These are phyloP conservation scores for Amphipoea lucens DNA, from an alignment of 2,888 invertebrate species.

Conservation along the genomic window DNA sequence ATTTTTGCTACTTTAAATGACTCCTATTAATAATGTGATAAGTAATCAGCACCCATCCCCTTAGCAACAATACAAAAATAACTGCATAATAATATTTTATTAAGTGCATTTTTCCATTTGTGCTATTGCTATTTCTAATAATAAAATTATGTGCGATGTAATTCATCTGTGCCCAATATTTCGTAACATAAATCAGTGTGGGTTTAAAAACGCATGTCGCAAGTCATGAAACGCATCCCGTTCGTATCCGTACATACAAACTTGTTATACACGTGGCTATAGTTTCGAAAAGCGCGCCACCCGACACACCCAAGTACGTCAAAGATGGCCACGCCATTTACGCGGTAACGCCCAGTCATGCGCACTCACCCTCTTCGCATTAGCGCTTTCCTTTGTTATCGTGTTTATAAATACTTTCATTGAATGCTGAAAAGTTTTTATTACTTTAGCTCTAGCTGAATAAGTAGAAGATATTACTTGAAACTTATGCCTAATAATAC, in stretches of 20 bases:
- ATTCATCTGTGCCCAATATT: not conserved
- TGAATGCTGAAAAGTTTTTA: constrained; percentile 24
- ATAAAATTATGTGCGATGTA: not conserved
- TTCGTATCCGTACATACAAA: constrained; percentile 24
- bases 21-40: not conserved
- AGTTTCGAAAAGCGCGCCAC: constrained; percentile 59
- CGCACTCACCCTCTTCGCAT: constrained; percentile 48
- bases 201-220: not conserved
- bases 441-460: constrained; percentile 1
- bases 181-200: not conserved
- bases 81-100: not conserved
- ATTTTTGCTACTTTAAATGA: not conserved
- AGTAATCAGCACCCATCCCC: not conserved
- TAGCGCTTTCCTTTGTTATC: constrained; percentile 57
- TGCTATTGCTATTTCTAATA: not conserved
- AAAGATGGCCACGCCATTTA: constrained; percentile 43
- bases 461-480: not conserved
- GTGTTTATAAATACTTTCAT: constrained; percentile 33
- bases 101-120: not conserved
- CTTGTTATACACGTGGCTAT: constrained; percentile 33
- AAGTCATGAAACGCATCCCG: not conserved
- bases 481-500: not conserved
- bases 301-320: constrained; percentile 58
- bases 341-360: constrained; percentile 63
- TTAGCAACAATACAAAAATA: not conserved